Evolutionary conservation across 1,140 invertebrate species (phyloP), one percentile per base, ranked within the genome.

Genomic region (Drosophila mayri): DNA sequence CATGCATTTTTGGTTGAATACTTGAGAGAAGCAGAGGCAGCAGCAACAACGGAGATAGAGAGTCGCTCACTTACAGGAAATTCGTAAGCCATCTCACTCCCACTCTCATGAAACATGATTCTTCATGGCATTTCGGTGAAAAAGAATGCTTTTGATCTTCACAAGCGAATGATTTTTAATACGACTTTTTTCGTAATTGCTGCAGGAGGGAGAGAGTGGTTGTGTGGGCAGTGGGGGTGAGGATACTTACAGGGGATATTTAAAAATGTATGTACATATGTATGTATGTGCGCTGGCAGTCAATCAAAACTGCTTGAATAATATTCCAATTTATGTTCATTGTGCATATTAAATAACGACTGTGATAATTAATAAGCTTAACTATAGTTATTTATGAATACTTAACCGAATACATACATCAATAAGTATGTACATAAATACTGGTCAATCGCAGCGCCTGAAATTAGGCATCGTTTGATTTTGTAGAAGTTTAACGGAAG

Each of bases 111-210:
- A 70, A 54, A 64, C 84, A 81, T 90, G 80, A 90, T 88, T 81
- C 77, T 88, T 84, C 74, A 67, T 88, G 86, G 86, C 81, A 90
- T 90, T 90, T 90, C 75, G 81, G 81, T 90, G 78, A 85, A 90
- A 85, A 90, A 90, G 84, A 91, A 91, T 90, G 90, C 90, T 91
- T 91, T 91, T 91, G 90, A 91, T 91, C 90, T 91, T 91, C 82
- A 91, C 90, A 91, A 91, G 84, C 82, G 90, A 91, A 91, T 91
- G 90, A 91, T 91, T 91, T 91, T 91, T 91, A 91, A 91, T 91
- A 91, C 86, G 68, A 82, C 70, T 86, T 90, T 90, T 91, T 91
- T 63, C 66, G 66, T 73, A 57, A 47, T 50, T 41, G 54, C 44
- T 76, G 18, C 20, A 35, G 44, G 14, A 37, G 30, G n/a, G 20